Evolutionary conservation across 2,888 invertebrate species (phyloP), one percentile per base, ranked within the genome.

Genomic region (Eilema sororculum): DNA sequence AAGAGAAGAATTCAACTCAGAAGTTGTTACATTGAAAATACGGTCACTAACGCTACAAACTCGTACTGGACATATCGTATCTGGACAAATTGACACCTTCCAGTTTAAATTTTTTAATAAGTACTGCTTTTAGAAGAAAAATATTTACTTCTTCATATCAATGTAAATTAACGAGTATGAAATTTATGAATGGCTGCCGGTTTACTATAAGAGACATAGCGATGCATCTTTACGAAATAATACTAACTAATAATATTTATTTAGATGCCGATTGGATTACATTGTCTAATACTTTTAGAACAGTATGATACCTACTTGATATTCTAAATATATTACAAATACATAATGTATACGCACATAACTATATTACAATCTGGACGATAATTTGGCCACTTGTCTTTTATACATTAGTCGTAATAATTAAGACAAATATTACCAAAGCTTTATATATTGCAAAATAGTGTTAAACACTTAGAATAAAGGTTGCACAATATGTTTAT

Each of bases 381-480:
- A 90, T 91, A 93, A 93, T 95, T 95, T 95, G 95, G 95, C 95
- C 93, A 90, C 95, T 90, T 92, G 91, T 93, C 90, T 90, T 91
- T 90, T 87, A 87, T 81, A 90, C 86, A 90, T 87, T 88, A 88
- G 79, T 80, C 69, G 78, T 83, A 81, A 82, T 86, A 84, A 86
- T 86, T 87, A 83, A 82, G 86, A 86, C 86, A 87, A 86, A 86
- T 82, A 81, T 84, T 80, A 86, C 83, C 82, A 83, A 86, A 86
- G 84, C 85, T 82, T 84, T 78, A 83, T 82, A 83, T 83, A 82
- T 84, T 85, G 85, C 84, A 83, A 86, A 82, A 76, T 70, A 82
- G 74, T 75, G 83, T 83, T 76, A 77, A 76, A 84, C 83, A 86
- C 82, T 71, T 78, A 77, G 24, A 72, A 58, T 65, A 75, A 73